phyloP scores from a whole-genome alignment of 35 echinoderm and acorn worm species.

The Apostichopus parvimensis region DNA sequence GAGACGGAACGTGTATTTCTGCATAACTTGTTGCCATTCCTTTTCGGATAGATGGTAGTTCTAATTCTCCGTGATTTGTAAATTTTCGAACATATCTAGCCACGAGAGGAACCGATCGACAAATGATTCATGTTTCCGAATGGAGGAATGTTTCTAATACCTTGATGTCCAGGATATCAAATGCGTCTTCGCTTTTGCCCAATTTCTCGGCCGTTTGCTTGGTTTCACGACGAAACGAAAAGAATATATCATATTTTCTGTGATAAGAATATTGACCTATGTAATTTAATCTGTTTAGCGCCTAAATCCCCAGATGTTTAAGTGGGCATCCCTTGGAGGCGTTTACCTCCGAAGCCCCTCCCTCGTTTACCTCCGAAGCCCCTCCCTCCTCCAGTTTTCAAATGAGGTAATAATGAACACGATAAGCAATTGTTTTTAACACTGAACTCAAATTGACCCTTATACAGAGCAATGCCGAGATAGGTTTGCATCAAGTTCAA shows the following conservation, averaged over 20 bases:
- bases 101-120: background rate
- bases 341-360: no score
- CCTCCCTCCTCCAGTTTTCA: no score
- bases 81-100: background rate
- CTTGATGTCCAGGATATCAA: background rate
- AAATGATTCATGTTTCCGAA: background rate
- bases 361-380: no score
- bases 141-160: background rate
- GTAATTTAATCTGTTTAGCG: no score
- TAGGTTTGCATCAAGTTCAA: no score
- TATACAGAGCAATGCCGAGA: no score
- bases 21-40: constrained; percentile 5
- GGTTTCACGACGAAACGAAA: background rate
- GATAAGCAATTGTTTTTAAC: no score
- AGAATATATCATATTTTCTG: background rate
- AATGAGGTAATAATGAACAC: no score
- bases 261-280: constrained; percentile 11
- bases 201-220: background rate
- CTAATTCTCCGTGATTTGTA: background rate
- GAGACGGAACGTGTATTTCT: background rate
- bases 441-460: no score
- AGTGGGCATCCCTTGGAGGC: no score
- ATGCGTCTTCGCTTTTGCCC: background rate
- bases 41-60: background rate
- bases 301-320: no score